Evolutionary conservation across 2,888 invertebrate genomes (phyloP).

Genomic region (Andrena fulva): DNA sequence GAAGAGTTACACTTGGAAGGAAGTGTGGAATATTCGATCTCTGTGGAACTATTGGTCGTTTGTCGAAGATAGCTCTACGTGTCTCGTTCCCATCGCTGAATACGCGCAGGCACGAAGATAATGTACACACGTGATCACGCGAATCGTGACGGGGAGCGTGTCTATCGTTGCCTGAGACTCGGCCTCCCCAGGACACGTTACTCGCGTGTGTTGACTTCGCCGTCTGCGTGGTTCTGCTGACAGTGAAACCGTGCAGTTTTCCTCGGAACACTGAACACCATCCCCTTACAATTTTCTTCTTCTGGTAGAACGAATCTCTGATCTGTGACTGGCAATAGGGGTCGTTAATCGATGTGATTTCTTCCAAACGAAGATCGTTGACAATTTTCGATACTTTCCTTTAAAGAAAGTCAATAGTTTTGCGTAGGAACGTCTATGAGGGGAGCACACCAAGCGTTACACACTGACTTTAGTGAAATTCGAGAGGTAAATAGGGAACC

Average conservation of each 20-base stretch:
- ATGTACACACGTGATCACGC: conserved; percentile 56
- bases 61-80: neutral
- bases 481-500: too few species aligned
- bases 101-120: conserved; percentile 23
- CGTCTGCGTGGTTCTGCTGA: conserved; percentile 41
- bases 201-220: conserved; percentile 21
- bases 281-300: too few species aligned
- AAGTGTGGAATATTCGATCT: neutral
- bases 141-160: conserved; percentile 56
- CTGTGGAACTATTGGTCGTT: neutral
- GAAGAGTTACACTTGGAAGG: neutral
- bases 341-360: neutral
- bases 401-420: too few species aligned
- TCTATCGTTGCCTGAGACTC: conserved; percentile 48
- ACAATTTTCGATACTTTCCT: neutral
- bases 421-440: too few species aligned
- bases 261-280: conserved; percentile 6
- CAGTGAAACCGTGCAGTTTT: conserved; percentile 44
- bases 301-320: conserved; percentile 7
- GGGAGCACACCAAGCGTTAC: too few species aligned
- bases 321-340: neutral
- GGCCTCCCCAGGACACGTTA: conserved; percentile 36
- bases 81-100: conserved; percentile 24
- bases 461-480: too few species aligned
- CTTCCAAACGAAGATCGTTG: neutral